Evolutionary conservation across 2,113 vertebrate genomes (phyloP), one percentile per base, ranked within the genome.

Genomic region (Pterophyllum scalare): DNA sequence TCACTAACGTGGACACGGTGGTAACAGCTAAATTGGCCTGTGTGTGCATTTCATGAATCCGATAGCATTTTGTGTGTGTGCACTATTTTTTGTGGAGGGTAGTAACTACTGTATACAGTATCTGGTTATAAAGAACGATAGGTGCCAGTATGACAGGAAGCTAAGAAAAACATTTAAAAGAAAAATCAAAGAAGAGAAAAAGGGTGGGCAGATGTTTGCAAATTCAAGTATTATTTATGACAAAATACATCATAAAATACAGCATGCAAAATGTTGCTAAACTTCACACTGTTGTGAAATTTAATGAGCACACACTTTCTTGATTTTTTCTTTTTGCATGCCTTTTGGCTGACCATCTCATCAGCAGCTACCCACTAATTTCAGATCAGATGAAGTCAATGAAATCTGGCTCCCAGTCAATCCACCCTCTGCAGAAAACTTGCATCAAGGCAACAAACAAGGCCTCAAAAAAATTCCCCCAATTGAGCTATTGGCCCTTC

Each of bases 351-450:
- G 67, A 89, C 81, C 80, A 24, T 79, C 61, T 83, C 78, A 57
- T 82, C 80, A 76, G 81, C 46, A 85, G 62, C 88, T 49, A 56
- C 52, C 79, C 56, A 60, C 62, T 86, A 77, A 92, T 86, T 89
- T 87, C 79, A 83, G 13, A 76, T 80, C 11, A 72, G 60, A 72
- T 72, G 62, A 77, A 88, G 54, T 77, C 78, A 61, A 81, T 65
- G 35, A 81, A 84, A 83, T 86, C 82, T 86, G 75, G 75, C 87
- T 82, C n/a, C 58, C 19, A 35, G 89, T 87, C 89, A 80, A 77
- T 74, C 64, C 59, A 31, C 22, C 74, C 57, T 49, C 78, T 72
- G 61, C 60, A 81, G 46, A 61, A 85, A 83, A 85, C 59, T 61
- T 8, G 19, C 79, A 86, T 83, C 31, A 58, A 81, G 77, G 77